A percentile compares a stretch with the other conserved stretches of the same genome.
These are phyloP conservation scores for Seladonia tumulorum DNA, from an alignment of 2,888 invertebrate species.

Conservation along the genomic window DNA sequence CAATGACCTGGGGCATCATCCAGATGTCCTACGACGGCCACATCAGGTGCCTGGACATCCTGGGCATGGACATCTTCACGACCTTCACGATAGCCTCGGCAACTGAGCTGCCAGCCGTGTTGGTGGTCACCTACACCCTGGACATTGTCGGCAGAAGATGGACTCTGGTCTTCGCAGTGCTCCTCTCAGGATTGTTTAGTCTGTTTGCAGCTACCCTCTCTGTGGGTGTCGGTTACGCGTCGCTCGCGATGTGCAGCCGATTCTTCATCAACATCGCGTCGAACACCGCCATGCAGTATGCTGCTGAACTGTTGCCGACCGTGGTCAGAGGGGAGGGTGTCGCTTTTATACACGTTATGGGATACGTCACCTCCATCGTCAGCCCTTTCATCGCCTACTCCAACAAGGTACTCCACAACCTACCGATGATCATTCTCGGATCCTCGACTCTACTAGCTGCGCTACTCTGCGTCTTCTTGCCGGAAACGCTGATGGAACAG, in stretches of 20 bases:
- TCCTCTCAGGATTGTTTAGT: conserved; percentile 39
- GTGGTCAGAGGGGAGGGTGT: conserved; percentile 94
- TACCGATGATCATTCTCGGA: conserved; percentile 92
- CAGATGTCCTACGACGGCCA: conserved; percentile 93
- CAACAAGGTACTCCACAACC: conserved; percentile 88
- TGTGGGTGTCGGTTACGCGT: conserved; percentile 88
- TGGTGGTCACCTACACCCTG: conserved; percentile 89
- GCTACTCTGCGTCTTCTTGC: conserved; percentile 25
- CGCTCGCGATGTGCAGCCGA: conserved; percentile 91
- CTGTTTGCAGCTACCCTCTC: conserved; percentile 81
- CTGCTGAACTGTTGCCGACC: conserved; percentile 93
- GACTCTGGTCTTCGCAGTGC: conserved; percentile 76
- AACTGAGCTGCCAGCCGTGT: conserved; percentile 92
- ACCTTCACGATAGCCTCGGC: conserved; percentile 92
- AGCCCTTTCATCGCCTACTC: conserved; percentile 93
- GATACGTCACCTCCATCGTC: conserved; percentile 92
- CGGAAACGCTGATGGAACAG: conserved; percentile 55
- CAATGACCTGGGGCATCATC: conserved; percentile 88
- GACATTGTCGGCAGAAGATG: conserved; percentile 92
- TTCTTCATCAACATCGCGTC: conserved; percentile 94
- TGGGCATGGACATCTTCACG: conserved; percentile 91
- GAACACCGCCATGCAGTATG: conserved; percentile 94
- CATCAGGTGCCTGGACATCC: conserved; percentile 91
- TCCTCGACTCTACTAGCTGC: conserved; percentile 85
- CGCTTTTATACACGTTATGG: conserved; percentile 93